phyloP scores from a whole-genome alignment of 2,797 vertebrate species.

The Synanceia verrucosa region DNA sequence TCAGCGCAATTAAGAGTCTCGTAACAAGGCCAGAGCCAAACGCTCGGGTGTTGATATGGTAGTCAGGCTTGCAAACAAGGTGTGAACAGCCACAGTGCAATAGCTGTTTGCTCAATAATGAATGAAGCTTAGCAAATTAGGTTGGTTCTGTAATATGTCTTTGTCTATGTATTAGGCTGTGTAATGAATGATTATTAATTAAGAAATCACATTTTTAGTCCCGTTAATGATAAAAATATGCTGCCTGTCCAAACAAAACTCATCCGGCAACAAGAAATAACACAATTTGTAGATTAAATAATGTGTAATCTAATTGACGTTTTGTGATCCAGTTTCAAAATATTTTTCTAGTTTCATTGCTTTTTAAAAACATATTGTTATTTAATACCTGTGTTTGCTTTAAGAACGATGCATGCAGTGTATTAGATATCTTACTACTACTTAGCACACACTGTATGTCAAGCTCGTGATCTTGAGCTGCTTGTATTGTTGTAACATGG shows the following conservation, averaged over 20 bases:
- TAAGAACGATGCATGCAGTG: not conserved
- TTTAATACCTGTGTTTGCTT: not conserved
- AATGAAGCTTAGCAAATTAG: constrained; percentile 52
- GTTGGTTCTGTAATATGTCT: constrained; percentile 23
- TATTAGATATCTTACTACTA: not conserved
- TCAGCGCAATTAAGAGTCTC: constrained; percentile 49
- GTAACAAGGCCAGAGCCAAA: constrained; percentile 42
- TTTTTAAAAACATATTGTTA: not conserved
- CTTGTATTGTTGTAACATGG: not conserved
- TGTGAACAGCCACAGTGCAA: constrained; percentile 25
- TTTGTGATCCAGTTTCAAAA: not conserved
- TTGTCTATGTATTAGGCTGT: not conserved
- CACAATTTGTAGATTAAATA: not conserved
- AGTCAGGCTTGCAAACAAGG: constrained; percentile 43
- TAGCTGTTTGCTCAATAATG: constrained; percentile 39
- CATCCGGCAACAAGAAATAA: not conserved
- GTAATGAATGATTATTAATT: constrained; percentile 14
- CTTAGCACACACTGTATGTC: no score
- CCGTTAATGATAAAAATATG: not conserved
- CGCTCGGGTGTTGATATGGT: constrained; percentile 26
- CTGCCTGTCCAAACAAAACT: not conserved
- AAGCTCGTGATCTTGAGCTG: not conserved
- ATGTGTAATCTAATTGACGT: not conserved
- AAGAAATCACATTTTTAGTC: constrained; percentile 4
- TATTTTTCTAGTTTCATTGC: not conserved